Conservation (phyloP, 2,113 vertebrate genomes). For the Saccopteryx bilineata region DNA sequence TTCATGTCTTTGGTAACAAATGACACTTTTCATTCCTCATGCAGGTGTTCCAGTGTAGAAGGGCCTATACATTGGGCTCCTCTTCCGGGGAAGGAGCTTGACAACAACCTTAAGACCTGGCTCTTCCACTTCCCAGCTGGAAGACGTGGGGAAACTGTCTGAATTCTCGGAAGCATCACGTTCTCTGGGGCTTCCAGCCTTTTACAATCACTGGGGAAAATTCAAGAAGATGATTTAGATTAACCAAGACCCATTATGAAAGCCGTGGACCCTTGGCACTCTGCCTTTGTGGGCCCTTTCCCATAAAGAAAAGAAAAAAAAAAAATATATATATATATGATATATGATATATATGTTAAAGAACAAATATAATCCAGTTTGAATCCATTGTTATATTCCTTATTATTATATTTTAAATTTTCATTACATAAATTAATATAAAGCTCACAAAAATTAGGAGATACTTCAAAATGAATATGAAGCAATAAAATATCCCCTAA, state of each 20-base stretch:
- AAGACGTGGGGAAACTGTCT: neutral
- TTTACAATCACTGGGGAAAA: neutral
- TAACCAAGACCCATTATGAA: neutral
- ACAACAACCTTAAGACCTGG: too few relatives aligned
- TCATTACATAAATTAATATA: neutral
- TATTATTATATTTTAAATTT: slow-evolving; percentile 22
- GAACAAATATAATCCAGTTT: neutral
- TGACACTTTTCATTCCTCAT: neutral
- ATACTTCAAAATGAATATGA: too few relatives aligned
- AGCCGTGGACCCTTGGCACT: neutral
- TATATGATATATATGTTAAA: neutral
- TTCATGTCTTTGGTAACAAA: slow-evolving; percentile 42
- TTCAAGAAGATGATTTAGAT: neutral
- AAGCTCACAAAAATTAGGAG: too few relatives aligned
- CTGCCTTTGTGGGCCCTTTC: neutral
- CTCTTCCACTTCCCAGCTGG: neutral
- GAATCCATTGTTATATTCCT: neutral
- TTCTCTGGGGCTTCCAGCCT: neutral
- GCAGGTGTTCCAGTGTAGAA: neutral
- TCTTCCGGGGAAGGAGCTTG: neutral
- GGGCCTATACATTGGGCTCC: rapidly evolving
- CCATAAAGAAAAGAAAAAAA: neutral
- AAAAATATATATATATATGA: too few relatives aligned
- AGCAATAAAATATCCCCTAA: too few relatives aligned
- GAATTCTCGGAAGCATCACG: neutral